phyloP scores from a whole-genome alignment of 2,888 invertebrate genomes.

The Xiphydria camelus region DNA sequence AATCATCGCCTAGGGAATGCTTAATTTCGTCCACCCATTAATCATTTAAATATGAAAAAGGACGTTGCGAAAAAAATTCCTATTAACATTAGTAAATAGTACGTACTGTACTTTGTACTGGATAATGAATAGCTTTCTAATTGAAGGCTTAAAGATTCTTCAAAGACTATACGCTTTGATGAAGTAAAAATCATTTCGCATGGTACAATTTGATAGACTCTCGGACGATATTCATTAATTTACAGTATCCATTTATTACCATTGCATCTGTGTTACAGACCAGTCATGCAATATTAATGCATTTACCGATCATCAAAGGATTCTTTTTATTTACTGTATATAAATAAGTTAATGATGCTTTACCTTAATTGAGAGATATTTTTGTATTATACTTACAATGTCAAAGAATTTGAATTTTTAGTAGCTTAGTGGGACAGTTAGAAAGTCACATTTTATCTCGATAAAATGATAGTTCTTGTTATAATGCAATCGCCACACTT shows the following conservation, averaged over 20 bases:
- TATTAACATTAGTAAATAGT: no score
- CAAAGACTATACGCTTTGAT: no score
- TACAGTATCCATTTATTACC: background rate
- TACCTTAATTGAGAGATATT: background rate
- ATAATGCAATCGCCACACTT: no score
- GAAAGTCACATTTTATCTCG: no score
- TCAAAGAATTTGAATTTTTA: background rate
- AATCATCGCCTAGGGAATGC: no score
- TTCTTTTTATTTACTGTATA: background rate
- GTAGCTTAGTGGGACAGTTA: slow-evolving; percentile 3
- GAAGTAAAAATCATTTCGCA: no score
- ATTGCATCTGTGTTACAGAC: background rate
- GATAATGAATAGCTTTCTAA: no score
- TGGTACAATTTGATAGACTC: background rate
- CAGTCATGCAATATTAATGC: background rate
- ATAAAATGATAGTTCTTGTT: background rate
- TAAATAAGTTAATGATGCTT: background rate
- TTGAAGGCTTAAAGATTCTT: no score
- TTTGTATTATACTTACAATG: background rate
- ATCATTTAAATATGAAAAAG: no score
- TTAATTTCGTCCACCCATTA: no score
- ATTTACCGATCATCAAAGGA: background rate
- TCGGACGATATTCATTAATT: background rate
- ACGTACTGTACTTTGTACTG: no score
- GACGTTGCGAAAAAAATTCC: no score